Percentiles rank a stretch among this genome's conserved stretches.
Conservation (phyloP, 1,140 invertebrate species). For the Chrysoperla carnea region DNA sequence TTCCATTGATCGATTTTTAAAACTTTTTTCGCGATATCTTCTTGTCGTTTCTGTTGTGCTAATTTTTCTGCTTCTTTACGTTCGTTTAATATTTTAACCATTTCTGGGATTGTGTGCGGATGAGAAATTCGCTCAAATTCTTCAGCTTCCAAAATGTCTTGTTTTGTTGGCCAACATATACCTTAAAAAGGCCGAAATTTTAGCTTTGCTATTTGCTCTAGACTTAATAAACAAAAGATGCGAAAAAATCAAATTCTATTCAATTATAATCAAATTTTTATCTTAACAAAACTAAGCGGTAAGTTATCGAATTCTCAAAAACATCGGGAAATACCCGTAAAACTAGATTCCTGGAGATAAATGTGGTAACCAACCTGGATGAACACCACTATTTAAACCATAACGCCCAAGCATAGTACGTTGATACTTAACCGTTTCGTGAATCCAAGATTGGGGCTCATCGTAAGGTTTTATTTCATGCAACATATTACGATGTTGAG, state of each 20-base stretch:
- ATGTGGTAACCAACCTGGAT: constrained; percentile 19
- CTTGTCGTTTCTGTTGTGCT: constrained; percentile 27
- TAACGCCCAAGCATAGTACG: constrained; percentile 35
- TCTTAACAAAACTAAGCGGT: neutral
- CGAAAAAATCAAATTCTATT: too few relatives aligned
- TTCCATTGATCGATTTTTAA: constrained; percentile 45
- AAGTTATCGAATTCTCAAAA: too few relatives aligned
- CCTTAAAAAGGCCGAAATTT: constrained; percentile 17
- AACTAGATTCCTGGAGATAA: too few relatives aligned
- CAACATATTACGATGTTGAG: constrained; percentile 31
- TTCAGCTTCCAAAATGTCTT: constrained; percentile 32
- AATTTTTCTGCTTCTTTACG: constrained; percentile 12
- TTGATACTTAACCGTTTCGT: constrained; percentile 37
- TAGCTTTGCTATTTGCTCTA: too few relatives aligned
- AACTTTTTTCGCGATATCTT: constrained; percentile 36
- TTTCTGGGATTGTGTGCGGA: constrained; percentile 37
- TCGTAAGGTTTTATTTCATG: constrained; percentile 28
- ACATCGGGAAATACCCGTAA: too few relatives aligned
- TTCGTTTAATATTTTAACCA: constrained; percentile 26
- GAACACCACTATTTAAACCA: constrained; percentile 27
- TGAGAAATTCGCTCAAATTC: constrained; percentile 41
- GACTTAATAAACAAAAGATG: neutral
- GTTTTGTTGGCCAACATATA: constrained; percentile 35
- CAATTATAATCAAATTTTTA: too few relatives aligned
- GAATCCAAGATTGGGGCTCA: constrained; percentile 23